A percentile compares a stretch with the other conserved stretches of the same genome.
These are phyloP conservation scores for Musca vetustissima DNA, from an alignment of 1,140 invertebrate species.

Conservation along the genomic window DNA sequence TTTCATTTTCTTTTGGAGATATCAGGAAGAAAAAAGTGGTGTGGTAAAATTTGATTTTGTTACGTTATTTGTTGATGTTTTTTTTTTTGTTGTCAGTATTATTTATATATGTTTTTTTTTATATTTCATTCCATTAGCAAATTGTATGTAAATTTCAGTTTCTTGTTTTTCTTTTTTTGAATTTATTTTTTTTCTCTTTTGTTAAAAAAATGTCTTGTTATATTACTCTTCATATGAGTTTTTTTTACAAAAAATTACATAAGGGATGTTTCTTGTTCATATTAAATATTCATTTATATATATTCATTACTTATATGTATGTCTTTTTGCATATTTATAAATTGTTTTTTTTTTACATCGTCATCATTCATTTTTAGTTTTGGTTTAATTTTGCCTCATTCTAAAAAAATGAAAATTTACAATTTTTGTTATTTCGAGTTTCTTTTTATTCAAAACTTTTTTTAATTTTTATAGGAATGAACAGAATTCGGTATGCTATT, in stretches of 20 bases:
- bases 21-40: neutral
- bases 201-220: conserved; percentile 8
- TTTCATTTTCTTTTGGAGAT: no score
- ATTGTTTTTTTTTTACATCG: conserved; percentile 28
- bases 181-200: conserved; percentile 19
- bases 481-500: neutral
- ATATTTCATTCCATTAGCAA: conserved; percentile 2
- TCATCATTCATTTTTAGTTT: conserved; percentile 21
- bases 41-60: conserved; percentile 10
- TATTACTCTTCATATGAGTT: neutral
- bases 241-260: conserved; percentile 29
- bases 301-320: conserved; percentile 8
- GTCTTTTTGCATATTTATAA: conserved; percentile 24
- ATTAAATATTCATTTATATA: conserved; percentile 12
- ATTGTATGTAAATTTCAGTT: conserved; percentile 13
- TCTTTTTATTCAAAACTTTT: no score
- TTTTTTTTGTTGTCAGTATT: neutral
- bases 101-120: neutral
- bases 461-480: no score
- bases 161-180: neutral
- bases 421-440: conserved; percentile 10
- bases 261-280: conserved; percentile 7
- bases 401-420: conserved; percentile 19
- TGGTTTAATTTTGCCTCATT: no score
- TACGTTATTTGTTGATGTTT: neutral